Evolutionary conservation across 1,140 invertebrate genomes (phyloP), one percentile per base, ranked within the genome.

Genomic region (Ericerus pela): DNA sequence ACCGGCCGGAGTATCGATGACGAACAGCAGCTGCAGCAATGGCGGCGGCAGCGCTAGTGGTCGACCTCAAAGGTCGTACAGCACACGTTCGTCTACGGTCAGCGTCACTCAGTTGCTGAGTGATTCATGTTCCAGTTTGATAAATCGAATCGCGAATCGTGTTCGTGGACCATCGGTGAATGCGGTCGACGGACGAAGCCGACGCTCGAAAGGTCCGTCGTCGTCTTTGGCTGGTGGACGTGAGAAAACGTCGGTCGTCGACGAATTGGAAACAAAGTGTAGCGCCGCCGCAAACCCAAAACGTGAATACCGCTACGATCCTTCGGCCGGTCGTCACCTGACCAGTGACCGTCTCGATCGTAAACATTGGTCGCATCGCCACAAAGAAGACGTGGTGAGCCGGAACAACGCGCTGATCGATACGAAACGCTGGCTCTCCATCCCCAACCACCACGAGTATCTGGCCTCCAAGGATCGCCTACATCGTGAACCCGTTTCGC

Each of bases 91-190:
- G 18, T 84, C 83, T 27, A 85, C 83, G 14, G 74, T 79, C 10
- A 88, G 85, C 70, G 84, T 89, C 54, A 84, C 84, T 41, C 86
- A 89, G 68, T 71, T 90, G 59, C 70, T 90, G 56, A 83, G 78
- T 51, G 85, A 89, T 64, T 86, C 85, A 57, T 90, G 85, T 69
- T 82, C 84, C 59, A 89, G 77, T 69, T 74, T 89, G 26, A 74
- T 90, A 54, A 84, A 88, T 62, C 73, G 84, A 43, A 70, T 89
- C 60, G 81, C 83, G 0, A 79, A 81, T 29, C 66, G 73, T 29
- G 76, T 79, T 2, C 75, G 85, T 28, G 83, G 83, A 28, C 82
- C 82, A 11, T 86, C 78, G 31, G 75, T 62, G 33, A 33, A 43
- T 51, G 11, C 52, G 38, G 57, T 59, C 28, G n/a, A 53, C 41